Percentiles rank a stretch among this genome's conserved stretches.
Conservation (phyloP, 2,888 invertebrate species). For the Tuberolachnus salignus region DNA sequence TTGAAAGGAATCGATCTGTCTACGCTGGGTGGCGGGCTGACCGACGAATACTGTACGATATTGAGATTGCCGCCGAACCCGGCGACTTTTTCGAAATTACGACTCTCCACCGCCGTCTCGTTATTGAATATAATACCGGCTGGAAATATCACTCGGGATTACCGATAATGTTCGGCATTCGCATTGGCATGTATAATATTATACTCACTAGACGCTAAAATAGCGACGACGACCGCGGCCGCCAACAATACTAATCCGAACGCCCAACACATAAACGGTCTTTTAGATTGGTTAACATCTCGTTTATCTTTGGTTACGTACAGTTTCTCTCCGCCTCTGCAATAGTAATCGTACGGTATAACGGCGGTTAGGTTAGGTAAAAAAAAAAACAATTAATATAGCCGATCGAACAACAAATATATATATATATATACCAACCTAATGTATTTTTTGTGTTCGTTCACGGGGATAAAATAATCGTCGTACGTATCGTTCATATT, state of each 20-base stretch:
- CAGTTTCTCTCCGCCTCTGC: slow-evolving; percentile 72
- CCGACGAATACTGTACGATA: slow-evolving; percentile 59
- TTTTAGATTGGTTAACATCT: slow-evolving; percentile 59
- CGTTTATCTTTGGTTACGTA: slow-evolving; percentile 81
- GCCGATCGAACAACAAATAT: not conserved
- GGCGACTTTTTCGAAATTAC: slow-evolving; percentile 68
- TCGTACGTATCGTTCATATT: slow-evolving; percentile 76
- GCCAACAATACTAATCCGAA: slow-evolving; percentile 71
- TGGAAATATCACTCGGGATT: slow-evolving; percentile 62
- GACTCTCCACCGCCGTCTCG: slow-evolving; percentile 66
- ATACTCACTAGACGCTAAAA: slow-evolving; percentile 76
- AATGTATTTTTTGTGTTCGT: slow-evolving; percentile 83
- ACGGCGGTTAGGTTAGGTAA: no score
- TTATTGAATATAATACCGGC: slow-evolving; percentile 75
- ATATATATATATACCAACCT: slow-evolving; percentile 67
- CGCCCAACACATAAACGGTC: slow-evolving; percentile 71
- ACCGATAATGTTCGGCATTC: not conserved
- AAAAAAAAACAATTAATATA: not conserved
- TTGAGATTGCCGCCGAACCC: slow-evolving; percentile 60
- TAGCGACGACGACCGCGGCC: slow-evolving; percentile 73
- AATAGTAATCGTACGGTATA: not conserved
- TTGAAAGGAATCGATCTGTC: slow-evolving; percentile 60
- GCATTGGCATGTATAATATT: not conserved
- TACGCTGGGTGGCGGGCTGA: slow-evolving; percentile 62
- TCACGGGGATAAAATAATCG: slow-evolving; percentile 84